A percentile compares a stretch with the other conserved stretches of the same genome.
Evolutionary conservation across 2,113 vertebrate species (phyloP).

Genomic region (Nothoprocta perdicaria): DNA sequence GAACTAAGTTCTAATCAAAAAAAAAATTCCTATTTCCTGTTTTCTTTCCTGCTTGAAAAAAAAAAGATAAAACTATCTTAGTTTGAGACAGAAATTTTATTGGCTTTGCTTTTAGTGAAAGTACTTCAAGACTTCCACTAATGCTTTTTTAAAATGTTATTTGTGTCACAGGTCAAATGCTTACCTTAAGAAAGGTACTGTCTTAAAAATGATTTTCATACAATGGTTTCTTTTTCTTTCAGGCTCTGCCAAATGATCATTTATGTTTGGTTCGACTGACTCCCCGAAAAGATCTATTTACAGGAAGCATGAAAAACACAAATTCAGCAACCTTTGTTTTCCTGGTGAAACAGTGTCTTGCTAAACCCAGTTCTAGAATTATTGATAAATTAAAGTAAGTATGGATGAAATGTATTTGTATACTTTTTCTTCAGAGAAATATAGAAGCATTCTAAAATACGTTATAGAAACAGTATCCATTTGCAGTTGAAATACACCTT

Average conservation of each 20-base stretch:
- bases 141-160: background rate
- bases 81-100: background rate
- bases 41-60: background rate
- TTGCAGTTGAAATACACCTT: background rate
- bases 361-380: slow-evolving; percentile 81
- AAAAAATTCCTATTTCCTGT: background rate
- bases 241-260: slow-evolving; percentile 78
- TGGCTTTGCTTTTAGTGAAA: background rate
- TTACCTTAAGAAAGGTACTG: background rate
- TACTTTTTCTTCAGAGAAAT: background rate
- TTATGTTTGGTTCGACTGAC: slow-evolving; percentile 88
- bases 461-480: background rate
- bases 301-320: slow-evolving; percentile 77
- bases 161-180: background rate
- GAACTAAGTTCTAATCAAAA: background rate
- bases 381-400: slow-evolving; percentile 87
- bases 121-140: background rate
- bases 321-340: slow-evolving; percentile 84
- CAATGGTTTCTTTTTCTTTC: slow-evolving; percentile 4
- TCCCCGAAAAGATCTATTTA: slow-evolving; percentile 86
- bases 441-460: background rate
- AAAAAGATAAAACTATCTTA: background rate
- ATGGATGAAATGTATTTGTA: background rate
- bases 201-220: background rate
- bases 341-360: slow-evolving; percentile 92